Evolutionary conservation across 2,797 vertebrate species (phyloP).

Genomic region (Characodon lateralis): DNA sequence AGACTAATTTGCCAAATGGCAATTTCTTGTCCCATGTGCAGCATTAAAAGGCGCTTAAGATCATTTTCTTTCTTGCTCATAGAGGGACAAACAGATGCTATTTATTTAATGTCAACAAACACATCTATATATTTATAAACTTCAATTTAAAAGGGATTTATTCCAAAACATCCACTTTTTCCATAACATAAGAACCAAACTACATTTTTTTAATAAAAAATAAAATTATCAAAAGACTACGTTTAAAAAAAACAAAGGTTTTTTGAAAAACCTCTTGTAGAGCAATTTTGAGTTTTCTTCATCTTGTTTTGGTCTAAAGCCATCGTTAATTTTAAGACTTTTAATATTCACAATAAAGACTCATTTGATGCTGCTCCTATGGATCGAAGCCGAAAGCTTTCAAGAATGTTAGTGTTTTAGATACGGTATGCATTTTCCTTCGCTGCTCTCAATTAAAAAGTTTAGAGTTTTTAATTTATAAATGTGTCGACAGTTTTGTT

Average conservation of each 20-base stretch:
- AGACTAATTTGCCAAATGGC: conserved; percentile 85
- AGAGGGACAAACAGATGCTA: conserved; percentile 51
- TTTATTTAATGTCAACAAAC: conserved; percentile 58
- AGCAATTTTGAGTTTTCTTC: neutral
- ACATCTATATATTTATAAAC: conserved; percentile 44
- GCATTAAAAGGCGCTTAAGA: conserved; percentile 90
- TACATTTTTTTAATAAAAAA: neutral
- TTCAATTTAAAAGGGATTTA: conserved; percentile 65
- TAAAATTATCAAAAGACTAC: conserved; percentile 55
- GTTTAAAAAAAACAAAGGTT: conserved; percentile 44
- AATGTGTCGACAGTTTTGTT: conserved; percentile 6
- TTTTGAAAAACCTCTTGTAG: conserved; percentile 24
- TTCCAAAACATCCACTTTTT: conserved; percentile 57
- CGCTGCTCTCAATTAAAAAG: neutral
- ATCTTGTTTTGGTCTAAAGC: conserved; percentile 5
- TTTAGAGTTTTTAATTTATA: neutral
- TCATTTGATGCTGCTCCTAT: conserved; percentile 5
- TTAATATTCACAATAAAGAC: neutral
- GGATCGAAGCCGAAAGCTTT: conserved; percentile 4
- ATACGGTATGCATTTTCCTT: conserved; percentile 5
- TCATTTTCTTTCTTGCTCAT: conserved; percentile 79
- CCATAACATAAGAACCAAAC: conserved; percentile 1
- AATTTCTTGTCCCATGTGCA: conserved; percentile 86
- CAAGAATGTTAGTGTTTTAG: conserved; percentile 5
- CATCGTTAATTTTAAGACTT: neutral